A percentile compares a stretch with the other conserved stretches of the same genome.
Evolutionary conservation across 2,888 invertebrate genomes (phyloP).

Genomic region (Morpho deidamia): DNA sequence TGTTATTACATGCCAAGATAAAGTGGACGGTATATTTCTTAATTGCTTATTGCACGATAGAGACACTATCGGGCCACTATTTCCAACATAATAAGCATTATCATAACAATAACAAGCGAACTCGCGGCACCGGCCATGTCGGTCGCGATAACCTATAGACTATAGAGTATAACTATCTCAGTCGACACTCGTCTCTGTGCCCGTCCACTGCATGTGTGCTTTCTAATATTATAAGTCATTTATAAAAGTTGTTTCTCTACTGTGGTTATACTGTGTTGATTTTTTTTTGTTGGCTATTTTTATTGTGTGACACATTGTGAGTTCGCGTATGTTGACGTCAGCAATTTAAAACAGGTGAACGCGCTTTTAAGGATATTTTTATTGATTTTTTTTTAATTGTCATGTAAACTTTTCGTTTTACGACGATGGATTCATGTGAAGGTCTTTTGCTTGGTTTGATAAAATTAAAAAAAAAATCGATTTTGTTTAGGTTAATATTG

Average conservation of each 20-base stretch:
- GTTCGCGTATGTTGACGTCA: constrained; percentile 3
- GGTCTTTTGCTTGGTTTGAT: too few species aligned
- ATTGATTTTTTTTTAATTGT: too few species aligned
- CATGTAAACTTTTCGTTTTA: too few species aligned
- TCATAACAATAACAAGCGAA: constrained; percentile 73
- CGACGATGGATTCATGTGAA: too few species aligned
- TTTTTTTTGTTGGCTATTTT: constrained; percentile 2
- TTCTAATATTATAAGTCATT: constrained; percentile 1
- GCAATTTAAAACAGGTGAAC: constrained; percentile 3
- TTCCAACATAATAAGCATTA: constrained; percentile 75
- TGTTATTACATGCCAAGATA: constrained; percentile 50
- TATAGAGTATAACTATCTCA: constrained; percentile 18
- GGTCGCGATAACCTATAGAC: constrained; percentile 29
- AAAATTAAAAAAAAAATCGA: too few species aligned
- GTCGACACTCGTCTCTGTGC: constrained; percentile 22
- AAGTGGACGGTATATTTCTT: constrained; percentile 60
- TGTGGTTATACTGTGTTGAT: not conserved
- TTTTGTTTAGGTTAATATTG: too few species aligned
- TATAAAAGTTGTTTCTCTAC: constrained; percentile 1
- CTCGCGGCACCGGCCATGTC: constrained; percentile 33
- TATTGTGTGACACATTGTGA: not conserved
- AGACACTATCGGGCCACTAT: constrained; percentile 66
- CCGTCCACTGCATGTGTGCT: constrained; percentile 18
- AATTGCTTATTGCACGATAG: constrained; percentile 70
- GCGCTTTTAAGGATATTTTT: not conserved